A percentile compares a stretch with the other conserved stretches of the same genome.
Evolutionary conservation across 2,888 invertebrate species (phyloP).

Genomic region (Xanthia togata): DNA sequence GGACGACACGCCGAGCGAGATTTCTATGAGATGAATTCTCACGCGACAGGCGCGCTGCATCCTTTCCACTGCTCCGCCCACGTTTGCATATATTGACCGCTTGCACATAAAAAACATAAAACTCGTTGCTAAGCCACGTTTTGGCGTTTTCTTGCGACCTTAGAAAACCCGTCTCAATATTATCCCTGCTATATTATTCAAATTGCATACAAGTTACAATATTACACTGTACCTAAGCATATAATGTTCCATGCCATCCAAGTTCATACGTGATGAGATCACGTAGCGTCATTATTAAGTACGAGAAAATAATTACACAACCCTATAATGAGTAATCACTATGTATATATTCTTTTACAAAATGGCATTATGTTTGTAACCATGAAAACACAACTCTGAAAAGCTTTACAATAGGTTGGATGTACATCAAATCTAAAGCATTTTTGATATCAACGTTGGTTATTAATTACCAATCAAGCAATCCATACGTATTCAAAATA

Average conservation of each 20-base stretch:
- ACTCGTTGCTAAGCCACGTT: constrained; percentile 28
- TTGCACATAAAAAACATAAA: constrained; percentile 21
- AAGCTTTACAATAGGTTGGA: constrained; percentile 20
- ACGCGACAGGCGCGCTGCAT: constrained; percentile 69
- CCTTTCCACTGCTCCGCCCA: constrained; percentile 66
- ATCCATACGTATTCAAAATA: neutral
- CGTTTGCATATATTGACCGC: constrained; percentile 55
- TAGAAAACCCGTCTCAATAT: constrained; percentile 37
- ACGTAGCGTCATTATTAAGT: constrained; percentile 67
- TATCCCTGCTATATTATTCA: constrained; percentile 25
- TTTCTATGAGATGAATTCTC: constrained; percentile 74
- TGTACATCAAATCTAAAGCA: neutral
- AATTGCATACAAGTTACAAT: constrained; percentile 29
- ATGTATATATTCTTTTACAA: constrained; percentile 20
- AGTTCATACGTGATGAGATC: constrained; percentile 76
- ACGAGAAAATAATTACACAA: constrained; percentile 66
- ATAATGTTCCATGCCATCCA: constrained; percentile 53
- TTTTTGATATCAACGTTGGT: neutral
- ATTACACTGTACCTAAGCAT: constrained; percentile 37
- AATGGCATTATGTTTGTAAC: constrained; percentile 21
- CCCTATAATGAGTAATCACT: constrained; percentile 40
- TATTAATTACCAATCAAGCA: neutral
- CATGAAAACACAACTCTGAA: constrained; percentile 39
- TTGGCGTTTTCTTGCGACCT: constrained; percentile 30
- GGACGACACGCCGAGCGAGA: constrained; percentile 67